phyloP scores from a whole-genome alignment of 2,113 vertebrate species.

The Myanophis thanlyinensis region DNA sequence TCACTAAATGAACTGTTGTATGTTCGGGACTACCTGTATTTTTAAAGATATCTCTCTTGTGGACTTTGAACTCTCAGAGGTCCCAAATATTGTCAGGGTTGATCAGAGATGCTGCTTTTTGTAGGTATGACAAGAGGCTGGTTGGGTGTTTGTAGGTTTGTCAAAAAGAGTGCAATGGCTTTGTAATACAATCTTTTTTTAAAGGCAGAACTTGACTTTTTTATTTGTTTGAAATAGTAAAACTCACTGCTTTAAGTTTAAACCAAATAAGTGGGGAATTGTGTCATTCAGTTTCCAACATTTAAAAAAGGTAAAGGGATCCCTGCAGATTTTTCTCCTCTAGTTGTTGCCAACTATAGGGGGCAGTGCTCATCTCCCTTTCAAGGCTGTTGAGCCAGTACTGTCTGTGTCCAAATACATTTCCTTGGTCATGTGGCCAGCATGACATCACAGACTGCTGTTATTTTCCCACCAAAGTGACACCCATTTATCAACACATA shows the following conservation, averaged over 20 bases:
- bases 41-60: not conserved
- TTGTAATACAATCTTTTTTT: not conserved
- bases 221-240: not conserved
- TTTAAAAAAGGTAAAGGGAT: not conserved
- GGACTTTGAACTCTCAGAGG: not conserved
- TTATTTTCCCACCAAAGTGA: not conserved
- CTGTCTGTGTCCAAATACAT: too few species aligned
- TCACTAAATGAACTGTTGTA: too few species aligned
- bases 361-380: too few species aligned
- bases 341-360: too few species aligned
- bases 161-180: not conserved
- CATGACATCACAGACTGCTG: too few species aligned
- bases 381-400: too few species aligned
- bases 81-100: not conserved
- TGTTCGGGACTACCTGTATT: not conserved
- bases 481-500: not conserved
- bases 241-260: not conserved
- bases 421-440: too few species aligned
- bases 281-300: not conserved
- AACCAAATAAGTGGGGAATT: not conserved
- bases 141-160: not conserved
- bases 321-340: too few species aligned
- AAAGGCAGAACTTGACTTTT: not conserved
- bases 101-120: not conserved
- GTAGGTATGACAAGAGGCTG: not conserved